A percentile compares a stretch with the other conserved stretches of the same genome.
Evolutionary conservation across 2,888 invertebrate species (phyloP).

Genomic region (Lingula anatina): DNA sequence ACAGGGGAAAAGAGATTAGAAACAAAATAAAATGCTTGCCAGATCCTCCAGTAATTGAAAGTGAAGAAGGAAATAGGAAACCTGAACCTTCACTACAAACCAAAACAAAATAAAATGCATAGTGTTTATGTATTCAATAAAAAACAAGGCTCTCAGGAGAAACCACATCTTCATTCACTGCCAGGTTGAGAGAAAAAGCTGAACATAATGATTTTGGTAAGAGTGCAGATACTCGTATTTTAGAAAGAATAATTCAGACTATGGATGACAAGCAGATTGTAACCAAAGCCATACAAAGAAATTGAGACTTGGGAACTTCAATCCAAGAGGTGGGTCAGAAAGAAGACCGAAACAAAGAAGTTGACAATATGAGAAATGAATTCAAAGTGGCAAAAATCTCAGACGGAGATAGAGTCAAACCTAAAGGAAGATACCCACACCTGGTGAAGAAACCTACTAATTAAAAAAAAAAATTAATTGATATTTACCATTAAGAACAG

Average conservation of each 20-base stretch:
- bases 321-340: no score
- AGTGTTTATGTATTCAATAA: neutral
- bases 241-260: conserved; percentile 7
- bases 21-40: conserved; percentile 4
- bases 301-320: no score
- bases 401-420: neutral
- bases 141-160: no score
- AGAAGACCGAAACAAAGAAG: no score
- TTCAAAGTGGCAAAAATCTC: no score
- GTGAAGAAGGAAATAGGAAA: conserved; percentile 3
- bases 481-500: no score
- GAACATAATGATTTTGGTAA: conserved; percentile 5
- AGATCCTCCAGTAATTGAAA: neutral
- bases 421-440: neutral
- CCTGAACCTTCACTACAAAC: conserved; percentile 8
- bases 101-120: conserved; percentile 4
- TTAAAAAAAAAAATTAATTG: no score
- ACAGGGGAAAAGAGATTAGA: conserved; percentile 7
- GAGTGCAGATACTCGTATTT: conserved; percentile 2
- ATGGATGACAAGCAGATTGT: conserved; percentile 2
- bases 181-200: conserved; percentile 5
- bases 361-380: no score
- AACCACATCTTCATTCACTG: conserved; percentile 1
- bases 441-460: no score
- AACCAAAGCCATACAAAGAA: no score